Evolutionary conservation across 2,797 vertebrate species (phyloP).

Genomic region (Coregonus ussuriensis): DNA sequence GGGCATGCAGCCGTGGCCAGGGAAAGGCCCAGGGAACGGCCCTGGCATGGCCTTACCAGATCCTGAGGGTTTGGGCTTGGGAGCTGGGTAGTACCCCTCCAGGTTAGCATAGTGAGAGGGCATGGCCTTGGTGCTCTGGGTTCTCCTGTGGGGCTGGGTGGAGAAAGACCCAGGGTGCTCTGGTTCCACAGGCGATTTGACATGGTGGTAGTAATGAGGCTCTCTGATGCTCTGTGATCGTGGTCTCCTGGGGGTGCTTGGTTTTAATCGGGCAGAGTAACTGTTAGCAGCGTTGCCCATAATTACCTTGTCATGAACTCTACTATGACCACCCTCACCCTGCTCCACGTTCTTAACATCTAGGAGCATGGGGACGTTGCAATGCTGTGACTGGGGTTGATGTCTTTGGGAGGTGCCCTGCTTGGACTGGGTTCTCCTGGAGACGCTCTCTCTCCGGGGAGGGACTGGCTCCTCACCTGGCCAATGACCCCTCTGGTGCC

Average conservation of each 20-base stretch:
- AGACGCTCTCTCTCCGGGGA: slow-evolving; percentile 76
- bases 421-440: slow-evolving; percentile 67
- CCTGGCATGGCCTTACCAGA: slow-evolving; percentile 51
- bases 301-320: slow-evolving; percentile 70
- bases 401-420: slow-evolving; percentile 40
- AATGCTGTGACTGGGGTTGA: slow-evolving; percentile 48
- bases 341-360: slow-evolving; percentile 77
- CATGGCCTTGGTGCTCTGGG: slow-evolving; percentile 83
- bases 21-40: slow-evolving; percentile 57
- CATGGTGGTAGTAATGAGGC: slow-evolving; percentile 61
- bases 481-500: slow-evolving; percentile 68
- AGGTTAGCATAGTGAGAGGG: slow-evolving; percentile 87
- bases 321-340: slow-evolving; percentile 64
- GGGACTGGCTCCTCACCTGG: slow-evolving; percentile 73
- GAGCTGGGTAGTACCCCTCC: slow-evolving; percentile 82
- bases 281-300: slow-evolving; percentile 51
- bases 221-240: slow-evolving; percentile 90
- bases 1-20: slow-evolving; percentile 80
- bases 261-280: slow-evolving; percentile 52
- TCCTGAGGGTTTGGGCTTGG: slow-evolving; percentile 67
- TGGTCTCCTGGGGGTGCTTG: slow-evolving; percentile 65
- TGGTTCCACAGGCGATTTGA: slow-evolving; percentile 74
- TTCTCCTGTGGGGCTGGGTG: slow-evolving; percentile 83
- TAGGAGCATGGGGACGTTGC: slow-evolving; percentile 65
- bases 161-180: slow-evolving; percentile 81